These are phyloP conservation scores for Leuciscus waleckii DNA, from an alignment of 2,797 vertebrate species.

Conservation along the genomic window DNA sequence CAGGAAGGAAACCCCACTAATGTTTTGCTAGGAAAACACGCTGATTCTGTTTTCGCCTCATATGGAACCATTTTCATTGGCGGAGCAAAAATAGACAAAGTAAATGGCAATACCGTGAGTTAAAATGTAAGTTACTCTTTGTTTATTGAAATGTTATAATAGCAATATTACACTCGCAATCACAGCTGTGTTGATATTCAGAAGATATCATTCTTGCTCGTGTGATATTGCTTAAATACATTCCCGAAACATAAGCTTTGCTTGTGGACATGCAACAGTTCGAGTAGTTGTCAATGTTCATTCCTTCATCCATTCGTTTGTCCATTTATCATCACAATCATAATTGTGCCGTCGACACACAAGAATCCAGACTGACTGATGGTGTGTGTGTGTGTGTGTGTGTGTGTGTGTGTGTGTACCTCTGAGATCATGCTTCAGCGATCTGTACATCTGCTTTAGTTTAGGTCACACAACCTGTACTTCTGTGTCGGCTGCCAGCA, in stretches of 20 bases:
- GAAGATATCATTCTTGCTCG: not conserved
- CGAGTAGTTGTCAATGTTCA: slow-evolving; percentile 4
- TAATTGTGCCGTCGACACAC: slow-evolving; percentile 9
- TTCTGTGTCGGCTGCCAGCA: slow-evolving; percentile 48
- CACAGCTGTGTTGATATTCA: not conserved
- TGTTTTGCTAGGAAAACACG: not conserved
- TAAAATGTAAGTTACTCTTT: slow-evolving; percentile 10
- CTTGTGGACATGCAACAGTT: slow-evolving; percentile 1
- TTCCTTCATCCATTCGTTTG: slow-evolving; percentile 1
- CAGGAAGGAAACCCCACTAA: not conserved
- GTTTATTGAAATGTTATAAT: slow-evolving; percentile 17
- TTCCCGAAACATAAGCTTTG: not conserved
- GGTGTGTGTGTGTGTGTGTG: not conserved
- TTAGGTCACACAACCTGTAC: slow-evolving; percentile 55
- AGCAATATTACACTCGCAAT: not conserved
- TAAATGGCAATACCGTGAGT: not conserved
- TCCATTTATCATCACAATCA: slow-evolving; percentile 28
- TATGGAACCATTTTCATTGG: not conserved
- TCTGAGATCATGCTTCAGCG: slow-evolving; percentile 42
- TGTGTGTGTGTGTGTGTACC: not conserved
- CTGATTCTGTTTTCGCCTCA: not conserved
- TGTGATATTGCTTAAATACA: not conserved
- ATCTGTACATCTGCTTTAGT: slow-evolving; percentile 60
- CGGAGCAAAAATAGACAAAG: not conserved
- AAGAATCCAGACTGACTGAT: slow-evolving; percentile 12